phyloP scores from a whole-genome alignment of 2,888 invertebrate species.

The Lysandra coridon region DNA sequence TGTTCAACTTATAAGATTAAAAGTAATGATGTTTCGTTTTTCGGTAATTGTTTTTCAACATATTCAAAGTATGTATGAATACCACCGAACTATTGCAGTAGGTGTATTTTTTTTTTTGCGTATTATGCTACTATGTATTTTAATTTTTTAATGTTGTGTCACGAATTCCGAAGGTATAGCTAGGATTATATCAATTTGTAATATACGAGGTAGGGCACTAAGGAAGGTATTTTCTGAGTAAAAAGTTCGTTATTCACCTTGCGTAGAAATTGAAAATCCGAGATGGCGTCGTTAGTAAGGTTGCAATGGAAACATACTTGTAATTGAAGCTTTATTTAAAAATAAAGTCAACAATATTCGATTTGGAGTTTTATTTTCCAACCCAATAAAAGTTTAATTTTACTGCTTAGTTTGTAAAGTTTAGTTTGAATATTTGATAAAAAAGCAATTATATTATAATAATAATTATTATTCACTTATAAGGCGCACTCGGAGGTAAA shows the following conservation, averaged over 20 bases:
- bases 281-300: constrained; percentile 25
- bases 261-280: constrained; percentile 11
- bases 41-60: not conserved
- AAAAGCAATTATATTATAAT: too few species aligned
- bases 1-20: not conserved
- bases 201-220: not conserved
- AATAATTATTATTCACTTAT: too few species aligned
- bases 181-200: constrained; percentile 13
- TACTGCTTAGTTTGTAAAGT: not conserved
- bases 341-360: constrained; percentile 29
- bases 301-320: constrained; percentile 22
- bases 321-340: constrained; percentile 27
- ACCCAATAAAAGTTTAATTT: not conserved
- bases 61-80: not conserved
- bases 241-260: not conserved
- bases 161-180: not conserved
- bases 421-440: too few species aligned
- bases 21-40: not conserved
- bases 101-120: not conserved
- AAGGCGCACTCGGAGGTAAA: too few species aligned
- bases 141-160: not conserved
- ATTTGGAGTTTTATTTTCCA: not conserved
- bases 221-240: constrained; percentile 6
- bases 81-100: not conserved
- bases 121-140: not conserved